A percentile compares a stretch with the other conserved stretches of the same genome.
Evolutionary conservation across 2,113 vertebrate species (phyloP).

Genomic region (Nycticebus coucang): DNA sequence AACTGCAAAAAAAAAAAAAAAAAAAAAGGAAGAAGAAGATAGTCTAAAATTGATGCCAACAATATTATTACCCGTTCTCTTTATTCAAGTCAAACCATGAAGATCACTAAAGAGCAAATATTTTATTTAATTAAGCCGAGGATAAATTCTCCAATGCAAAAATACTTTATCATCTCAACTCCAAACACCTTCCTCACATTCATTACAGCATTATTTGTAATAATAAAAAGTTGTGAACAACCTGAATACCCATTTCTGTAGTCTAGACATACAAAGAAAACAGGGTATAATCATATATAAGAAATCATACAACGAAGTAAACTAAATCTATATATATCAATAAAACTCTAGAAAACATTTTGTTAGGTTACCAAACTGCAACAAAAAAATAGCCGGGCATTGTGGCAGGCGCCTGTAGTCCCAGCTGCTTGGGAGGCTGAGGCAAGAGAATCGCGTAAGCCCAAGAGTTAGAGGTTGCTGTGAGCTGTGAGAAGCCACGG

Average conservation of each 20-base stretch:
- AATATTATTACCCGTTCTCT: neutral
- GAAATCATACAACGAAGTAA: neutral
- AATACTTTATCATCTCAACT: neutral
- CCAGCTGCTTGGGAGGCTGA: too few relatives aligned
- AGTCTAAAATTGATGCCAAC: constrained; percentile 22
- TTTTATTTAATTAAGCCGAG: constrained; percentile 24
- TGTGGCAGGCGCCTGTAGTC: too few relatives aligned
- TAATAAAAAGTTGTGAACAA: constrained; percentile 10
- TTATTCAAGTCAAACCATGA: constrained; percentile 46
- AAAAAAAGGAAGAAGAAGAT: neutral
- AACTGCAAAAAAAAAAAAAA: too few relatives aligned
- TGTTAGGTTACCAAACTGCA: neutral
- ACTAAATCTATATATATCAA: neutral
- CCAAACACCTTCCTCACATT: neutral
- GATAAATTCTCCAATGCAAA: constrained; percentile 18
- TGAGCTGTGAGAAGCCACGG: too few relatives aligned
- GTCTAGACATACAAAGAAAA: neutral
- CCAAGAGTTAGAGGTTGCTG: too few relatives aligned
- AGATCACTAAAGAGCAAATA: constrained; percentile 21
- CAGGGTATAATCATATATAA: neutral
- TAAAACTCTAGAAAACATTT: constrained; percentile 14
- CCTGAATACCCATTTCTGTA: constrained; percentile 32
- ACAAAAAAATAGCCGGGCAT: too few relatives aligned
- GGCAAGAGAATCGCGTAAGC: too few relatives aligned
- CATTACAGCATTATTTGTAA: neutral